Evolutionary conservation across 2,888 invertebrate species (phyloP).

Genomic region (Nymphalis c-album): DNA sequence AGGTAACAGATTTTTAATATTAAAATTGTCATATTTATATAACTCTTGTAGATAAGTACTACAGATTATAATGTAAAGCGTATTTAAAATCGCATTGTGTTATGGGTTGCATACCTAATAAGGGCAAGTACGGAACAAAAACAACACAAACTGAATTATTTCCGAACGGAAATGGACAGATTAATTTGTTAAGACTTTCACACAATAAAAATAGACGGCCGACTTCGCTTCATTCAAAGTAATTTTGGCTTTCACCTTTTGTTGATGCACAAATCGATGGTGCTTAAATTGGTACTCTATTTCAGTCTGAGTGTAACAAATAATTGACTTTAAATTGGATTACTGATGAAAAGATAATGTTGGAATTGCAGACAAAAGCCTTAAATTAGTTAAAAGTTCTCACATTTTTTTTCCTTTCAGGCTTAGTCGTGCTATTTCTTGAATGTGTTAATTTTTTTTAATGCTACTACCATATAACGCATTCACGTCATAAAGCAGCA

Average conservation of each 20-base stretch:
- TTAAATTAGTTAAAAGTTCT: not conserved
- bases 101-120: constrained; percentile 1
- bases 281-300: constrained; percentile 21
- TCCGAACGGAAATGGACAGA: constrained; percentile 55
- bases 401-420: not conserved
- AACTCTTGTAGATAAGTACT: too few relatives aligned
- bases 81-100: not conserved
- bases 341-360: constrained; percentile 1
- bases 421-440: not conserved
- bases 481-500: constrained; percentile 47
- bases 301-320: constrained; percentile 18
- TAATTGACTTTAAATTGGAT: constrained; percentile 34
- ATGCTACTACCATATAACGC: constrained; percentile 7
- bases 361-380: not conserved
- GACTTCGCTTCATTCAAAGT: constrained; percentile 52
- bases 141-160: constrained; percentile 55
- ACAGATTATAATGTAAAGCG: too few relatives aligned
- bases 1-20: too few relatives aligned
- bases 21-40: not conserved
- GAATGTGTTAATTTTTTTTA: constrained; percentile 16
- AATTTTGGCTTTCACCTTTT: constrained; percentile 64
- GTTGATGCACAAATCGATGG: constrained; percentile 40
- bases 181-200: constrained; percentile 69
- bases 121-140: constrained; percentile 43
- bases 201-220: constrained; percentile 60